Evolutionary conservation across 2,888 invertebrate genomes (phyloP).

Genomic region (Terebella lapidaria): DNA sequence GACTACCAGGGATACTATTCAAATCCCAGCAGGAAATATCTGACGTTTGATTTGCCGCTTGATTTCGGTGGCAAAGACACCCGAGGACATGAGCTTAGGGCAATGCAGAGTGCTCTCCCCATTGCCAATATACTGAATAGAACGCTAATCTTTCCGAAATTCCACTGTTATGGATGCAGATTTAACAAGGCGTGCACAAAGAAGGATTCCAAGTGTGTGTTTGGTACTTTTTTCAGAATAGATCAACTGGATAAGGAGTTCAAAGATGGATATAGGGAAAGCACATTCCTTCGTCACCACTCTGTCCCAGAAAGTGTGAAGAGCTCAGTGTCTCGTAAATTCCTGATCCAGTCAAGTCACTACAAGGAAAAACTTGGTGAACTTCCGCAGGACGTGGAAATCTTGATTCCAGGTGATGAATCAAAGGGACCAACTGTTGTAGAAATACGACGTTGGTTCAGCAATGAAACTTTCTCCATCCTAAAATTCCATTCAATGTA

Average conservation of each 20-base stretch:
- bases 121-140: conserved; percentile 9
- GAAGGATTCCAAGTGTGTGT: not conserved
- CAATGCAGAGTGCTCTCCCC: conserved; percentile 9
- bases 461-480: not conserved
- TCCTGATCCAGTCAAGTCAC: not conserved
- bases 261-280: not conserved
- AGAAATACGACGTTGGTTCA: not conserved
- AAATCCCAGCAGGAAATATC: conserved; percentile 3
- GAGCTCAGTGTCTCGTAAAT: not conserved
- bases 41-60: conserved; percentile 5
- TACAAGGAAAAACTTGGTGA: no score
- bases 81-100: not conserved
- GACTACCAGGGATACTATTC: conserved; percentile 10
- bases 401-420: no score
- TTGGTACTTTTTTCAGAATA: conserved; percentile 1
- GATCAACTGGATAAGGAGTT: not conserved
- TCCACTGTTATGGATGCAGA: conserved; percentile 78
- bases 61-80: conserved; percentile 1
- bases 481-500: not conserved
- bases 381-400: no score
- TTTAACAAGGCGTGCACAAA: conserved; percentile 64
- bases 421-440: not conserved
- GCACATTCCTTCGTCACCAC: not conserved
- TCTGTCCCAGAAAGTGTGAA: not conserved
- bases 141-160: conserved; percentile 6